Conservation (phyloP, 2,113 vertebrate species). For the Patagioenas fasciata region DNA sequence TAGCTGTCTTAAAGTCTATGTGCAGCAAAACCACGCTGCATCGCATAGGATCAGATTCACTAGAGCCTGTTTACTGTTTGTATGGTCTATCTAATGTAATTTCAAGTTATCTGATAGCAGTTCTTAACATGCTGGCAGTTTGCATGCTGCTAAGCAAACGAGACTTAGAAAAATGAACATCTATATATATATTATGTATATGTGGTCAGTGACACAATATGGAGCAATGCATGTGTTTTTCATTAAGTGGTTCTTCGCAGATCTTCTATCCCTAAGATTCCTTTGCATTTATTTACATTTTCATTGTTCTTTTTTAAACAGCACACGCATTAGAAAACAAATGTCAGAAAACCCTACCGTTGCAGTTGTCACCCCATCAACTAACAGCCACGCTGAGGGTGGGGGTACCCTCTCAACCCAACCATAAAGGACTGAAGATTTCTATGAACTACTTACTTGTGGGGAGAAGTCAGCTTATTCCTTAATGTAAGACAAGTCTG, state of each 20-base stretch:
- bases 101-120: constrained; percentile 28
- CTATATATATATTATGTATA: neutral
- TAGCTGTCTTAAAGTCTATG: neutral
- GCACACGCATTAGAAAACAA: neutral
- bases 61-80: neutral
- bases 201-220: neutral
- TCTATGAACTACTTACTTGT: neutral
- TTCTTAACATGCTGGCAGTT: neutral
- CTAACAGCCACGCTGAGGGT: accelerated
- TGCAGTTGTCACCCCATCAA: neutral
- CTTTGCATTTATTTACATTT: neutral
- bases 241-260: neutral
- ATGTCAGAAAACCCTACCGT: neutral
- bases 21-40: accelerated
- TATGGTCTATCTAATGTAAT: neutral
- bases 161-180: neutral
- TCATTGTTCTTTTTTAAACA: neutral
- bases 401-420: neutral
- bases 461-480: neutral
- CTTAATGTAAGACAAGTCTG: neutral
- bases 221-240: neutral
- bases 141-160: constrained; percentile 38
- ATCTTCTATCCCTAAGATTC: neutral
- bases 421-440: neutral
- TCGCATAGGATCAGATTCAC: neutral